Base-by-base conservation (phyloP, 2,888 invertebrate species). In the Nezara viridula region DNA sequence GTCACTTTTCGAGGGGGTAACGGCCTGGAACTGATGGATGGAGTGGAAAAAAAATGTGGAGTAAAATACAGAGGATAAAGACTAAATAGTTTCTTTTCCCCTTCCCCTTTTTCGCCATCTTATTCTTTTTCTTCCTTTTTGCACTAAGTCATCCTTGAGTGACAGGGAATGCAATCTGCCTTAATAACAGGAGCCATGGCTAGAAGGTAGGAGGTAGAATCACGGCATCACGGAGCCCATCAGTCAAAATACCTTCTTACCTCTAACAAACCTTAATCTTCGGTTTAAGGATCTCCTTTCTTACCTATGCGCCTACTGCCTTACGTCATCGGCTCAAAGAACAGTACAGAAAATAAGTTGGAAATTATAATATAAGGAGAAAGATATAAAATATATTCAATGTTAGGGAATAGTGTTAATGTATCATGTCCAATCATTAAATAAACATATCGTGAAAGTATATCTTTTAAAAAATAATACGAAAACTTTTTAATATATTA, bases 81-180 rank as follows among this genome's bases (percentile, higher is more conserved):
- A 37, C 86, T 86, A 86, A 86, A 86, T 86, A 55, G 86, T 52
- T 86, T 37, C 86, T 40, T 40, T 40, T 32, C 81, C 81, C 81
- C 44, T 44, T 47, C 81, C 21, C 16, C 81, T 0, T 44, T 40
- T 47, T 47, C 86, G 40, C n/a, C 55, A 40, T 86, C n/a, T 55
- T 55, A 32, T 86, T 52, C 55, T 55, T 55, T 86, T 55, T 55
- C 14, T 24, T 86, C 55, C 55, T 86, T 86, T 55, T 55, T 86
- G 40, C 55, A 52, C 86, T 40, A 55, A 52, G 86, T 52, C 86
- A 60, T 86, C 55, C 40, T 86, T 86, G 86, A 86, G 86, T 86
- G 86, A 86, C 86, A 86, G 86, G 86, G 86, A 86, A 86, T 86
- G 86, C 86, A 86, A 86, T 86, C 86, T 55, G 55, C 52, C 40